Base-by-base conservation (phyloP, 2,888 invertebrate species). In the Morpho achilles region DNA sequence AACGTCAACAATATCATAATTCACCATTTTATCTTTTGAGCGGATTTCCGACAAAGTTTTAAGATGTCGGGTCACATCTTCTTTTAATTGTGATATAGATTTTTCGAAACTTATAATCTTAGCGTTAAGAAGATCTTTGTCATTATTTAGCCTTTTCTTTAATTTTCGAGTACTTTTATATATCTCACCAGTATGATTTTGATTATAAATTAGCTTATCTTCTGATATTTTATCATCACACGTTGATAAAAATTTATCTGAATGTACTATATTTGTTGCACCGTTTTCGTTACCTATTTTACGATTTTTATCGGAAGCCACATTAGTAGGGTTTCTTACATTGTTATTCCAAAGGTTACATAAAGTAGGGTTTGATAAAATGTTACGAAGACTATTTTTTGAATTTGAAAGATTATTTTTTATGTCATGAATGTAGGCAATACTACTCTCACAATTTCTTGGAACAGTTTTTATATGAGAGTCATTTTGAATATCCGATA, bases 71-170 rank as follows among this genome's bases (percentile, higher is more conserved):
- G 44, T 49, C 42, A 55, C 39, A 10, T 55, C 50, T 43, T 50
- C 39, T 50, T 55, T 49, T 39, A 55, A 44, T 22, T 55, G 55
- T 2, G 39, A 40, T 44, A 55, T 44, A 16, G 55, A 55, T 50
- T 55, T 49, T n/a, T 55, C 55, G 16, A 55, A 49, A 55, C 44
- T 44, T 44, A 16, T 8, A 44, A 55, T 55, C 16, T 39, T 49
- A 43, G 32, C 49, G 39, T 16, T 16, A 10, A 55, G 42, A 48
- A 54, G 23, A 42, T 54, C 50, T 39, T 5, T 4, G 8, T 54
- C 10, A 23, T 16, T 44, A n/a, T 41, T 50, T 7, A 2, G 10
- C 16, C 9, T 42, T n/a, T 6, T 16, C 8, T 42, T 54, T 23
- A 2, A 44, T 32, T 7, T 10, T 39, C 10, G 32, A 44, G 9